Percentiles rank a stretch among this genome's conserved stretches.
Evolutionary conservation across 2,113 vertebrate species (phyloP).

Genomic region (Calidris pygmaea): DNA sequence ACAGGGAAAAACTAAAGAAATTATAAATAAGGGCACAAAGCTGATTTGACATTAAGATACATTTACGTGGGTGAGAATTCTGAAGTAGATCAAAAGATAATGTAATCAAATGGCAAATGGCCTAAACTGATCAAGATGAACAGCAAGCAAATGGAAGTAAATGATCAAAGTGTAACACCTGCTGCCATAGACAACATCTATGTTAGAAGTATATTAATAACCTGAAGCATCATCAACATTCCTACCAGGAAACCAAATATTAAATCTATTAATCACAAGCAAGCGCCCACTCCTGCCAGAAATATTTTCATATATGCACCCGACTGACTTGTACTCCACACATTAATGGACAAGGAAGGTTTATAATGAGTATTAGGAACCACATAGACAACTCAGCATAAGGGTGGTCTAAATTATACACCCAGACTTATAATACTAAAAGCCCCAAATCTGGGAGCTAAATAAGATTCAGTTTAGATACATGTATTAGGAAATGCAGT

Average conservation of each 20-base stretch:
- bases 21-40: neutral
- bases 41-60: neutral
- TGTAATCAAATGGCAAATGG: neutral
- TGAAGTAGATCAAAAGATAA: neutral
- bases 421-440: neutral
- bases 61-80: neutral
- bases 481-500: neutral
- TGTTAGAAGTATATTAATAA: neutral
- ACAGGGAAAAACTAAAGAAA: neutral
- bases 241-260: neutral
- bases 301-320: neutral
- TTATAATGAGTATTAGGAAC: neutral
- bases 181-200: neutral
- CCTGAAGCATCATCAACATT: neutral
- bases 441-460: neutral
- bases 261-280: neutral
- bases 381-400: neutral
- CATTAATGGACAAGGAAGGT: neutral
- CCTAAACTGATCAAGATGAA: neutral
- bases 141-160: conserved; percentile 1
- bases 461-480: neutral
- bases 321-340: neutral
- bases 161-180: neutral
- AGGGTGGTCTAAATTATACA: neutral
- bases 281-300: neutral